phyloP scores from a whole-genome alignment of 1,140 invertebrate species.

The Zaprionus camerounensis region DNA sequence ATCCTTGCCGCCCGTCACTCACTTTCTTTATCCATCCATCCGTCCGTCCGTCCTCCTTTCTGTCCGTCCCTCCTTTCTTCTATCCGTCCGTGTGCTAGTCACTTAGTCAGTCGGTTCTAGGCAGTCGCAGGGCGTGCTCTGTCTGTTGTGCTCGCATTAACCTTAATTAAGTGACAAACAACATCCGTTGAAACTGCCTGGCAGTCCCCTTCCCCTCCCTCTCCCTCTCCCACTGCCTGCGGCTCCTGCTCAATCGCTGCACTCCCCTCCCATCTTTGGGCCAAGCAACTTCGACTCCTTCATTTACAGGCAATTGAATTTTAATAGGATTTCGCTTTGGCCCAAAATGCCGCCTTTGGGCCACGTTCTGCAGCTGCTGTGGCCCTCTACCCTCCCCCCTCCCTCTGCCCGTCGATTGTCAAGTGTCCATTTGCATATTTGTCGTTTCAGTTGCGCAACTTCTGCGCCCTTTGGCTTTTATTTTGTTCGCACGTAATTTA shows the following conservation, averaged over 20 bases:
- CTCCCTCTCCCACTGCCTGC: background rate
- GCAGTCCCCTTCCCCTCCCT: constrained; percentile 16
- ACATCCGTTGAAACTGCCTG: constrained; percentile 36
- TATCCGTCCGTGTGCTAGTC: background rate
- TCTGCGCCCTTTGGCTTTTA: constrained; percentile 35
- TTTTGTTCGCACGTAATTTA: constrained; percentile 43
- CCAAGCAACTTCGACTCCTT: constrained; percentile 37
- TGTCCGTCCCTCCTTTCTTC: background rate
- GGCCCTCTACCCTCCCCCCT: background rate
- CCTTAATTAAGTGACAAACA: constrained; percentile 83
- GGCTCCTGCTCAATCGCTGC: background rate
- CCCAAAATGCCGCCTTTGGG: constrained; percentile 36
- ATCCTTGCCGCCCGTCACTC: constrained; percentile 44
- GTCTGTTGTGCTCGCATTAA: constrained; percentile 67
- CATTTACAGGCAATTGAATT: constrained; percentile 81
- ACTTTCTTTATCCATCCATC: constrained; percentile 3
- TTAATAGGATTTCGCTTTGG: constrained; percentile 69
- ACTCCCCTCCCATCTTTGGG: too few relatives aligned
- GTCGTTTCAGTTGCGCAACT: constrained; percentile 46
- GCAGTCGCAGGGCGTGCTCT: constrained; percentile 11
- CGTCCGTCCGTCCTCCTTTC: background rate
- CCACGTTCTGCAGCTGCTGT: constrained; percentile 28
- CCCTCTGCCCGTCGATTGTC: constrained; percentile 35
- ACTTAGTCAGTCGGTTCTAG: constrained; percentile 6
- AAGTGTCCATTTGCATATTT: constrained; percentile 62